phyloP scores from a whole-genome alignment of 2,797 vertebrate genomes.

The Cryptoprocta ferox region DNA sequence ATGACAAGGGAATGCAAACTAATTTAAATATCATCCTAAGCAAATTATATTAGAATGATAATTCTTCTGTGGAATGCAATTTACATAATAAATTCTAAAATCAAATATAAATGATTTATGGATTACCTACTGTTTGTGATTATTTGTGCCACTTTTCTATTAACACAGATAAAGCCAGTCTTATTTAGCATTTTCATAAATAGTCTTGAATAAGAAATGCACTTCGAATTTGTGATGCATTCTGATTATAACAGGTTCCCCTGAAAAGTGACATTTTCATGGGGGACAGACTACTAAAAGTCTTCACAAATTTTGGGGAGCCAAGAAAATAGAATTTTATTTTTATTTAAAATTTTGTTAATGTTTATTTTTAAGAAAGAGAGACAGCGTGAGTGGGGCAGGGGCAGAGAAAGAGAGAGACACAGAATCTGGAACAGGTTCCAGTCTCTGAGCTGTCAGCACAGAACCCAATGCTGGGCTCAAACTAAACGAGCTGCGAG shows the following conservation, averaged over 20 bases:
- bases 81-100: constrained; percentile 71
- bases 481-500: too few relatives aligned
- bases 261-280: neutral
- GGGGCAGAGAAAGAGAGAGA: too few relatives aligned
- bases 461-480: too few relatives aligned
- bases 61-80: constrained; percentile 48
- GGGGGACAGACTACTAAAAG: neutral
- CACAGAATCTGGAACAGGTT: too few relatives aligned
- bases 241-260: neutral
- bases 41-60: constrained; percentile 65
- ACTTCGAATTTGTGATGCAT: constrained; percentile 33
- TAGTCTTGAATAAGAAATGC: neutral
- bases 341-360: too few relatives aligned
- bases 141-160: constrained; percentile 56
- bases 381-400: too few relatives aligned
- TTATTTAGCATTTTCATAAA: constrained; percentile 61
- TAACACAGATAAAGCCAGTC: constrained; percentile 20
- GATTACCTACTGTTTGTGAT: constrained; percentile 50
- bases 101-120: constrained; percentile 65
- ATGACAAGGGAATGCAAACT: constrained; percentile 27
- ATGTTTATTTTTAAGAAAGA: too few relatives aligned
- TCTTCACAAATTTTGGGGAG: neutral
- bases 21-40: constrained; percentile 64
- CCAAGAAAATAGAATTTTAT: neutral
- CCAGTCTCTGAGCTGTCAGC: too few relatives aligned